Evolutionary conservation across 2,797 vertebrate species (phyloP), one percentile per base, ranked within the genome.

Genomic region (Myripristis jacobus): DNA sequence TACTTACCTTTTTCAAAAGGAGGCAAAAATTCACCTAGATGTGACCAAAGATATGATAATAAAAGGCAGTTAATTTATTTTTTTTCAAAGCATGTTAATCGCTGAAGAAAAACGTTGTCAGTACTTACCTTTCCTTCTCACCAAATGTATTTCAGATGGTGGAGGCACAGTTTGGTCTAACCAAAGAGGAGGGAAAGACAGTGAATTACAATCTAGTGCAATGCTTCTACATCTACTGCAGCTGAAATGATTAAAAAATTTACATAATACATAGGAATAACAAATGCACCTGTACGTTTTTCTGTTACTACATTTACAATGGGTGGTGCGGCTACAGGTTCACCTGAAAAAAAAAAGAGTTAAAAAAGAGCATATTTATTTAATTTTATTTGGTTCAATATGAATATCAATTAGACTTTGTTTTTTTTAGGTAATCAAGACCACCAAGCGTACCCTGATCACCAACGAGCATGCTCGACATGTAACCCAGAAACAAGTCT

Each of bases 21-120:
- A 67, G 94, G 94, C 61, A 94, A 66, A 82, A 94, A 94, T 88
- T 91, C 80, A 60, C 91, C 94, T 94, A 38, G 3, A 59, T 68
- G 64, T 38, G 1, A 77, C 66, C 66, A 22, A 69, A 50, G 7
- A 66, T 41, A 29, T n/a, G 8, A 12, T 24, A 9, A 58, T 18
- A 2, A 73, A 64, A 61, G 1, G 44, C 1, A 58, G 58, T 63
- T 10, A 25, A 12, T 8, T n/a, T 25, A 59, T 15, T 41, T 3
- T 70, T n/a, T 64, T 56, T 21, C 12, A 46, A 58, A 29, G 1
- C 7, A 47, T 11, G 9, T 43, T 6, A 46, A 13, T 44, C 9
- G 55, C 29, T 27, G 47, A 15, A 27, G 2, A 55, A 43, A 58
- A 36, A 38, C n/a, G 19, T 3, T 48, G 0, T 31, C 1, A 36